These are phyloP conservation scores for Syngnathus scovelli DNA, from an alignment of 2,113 vertebrate species.

Conservation along the genomic window DNA sequence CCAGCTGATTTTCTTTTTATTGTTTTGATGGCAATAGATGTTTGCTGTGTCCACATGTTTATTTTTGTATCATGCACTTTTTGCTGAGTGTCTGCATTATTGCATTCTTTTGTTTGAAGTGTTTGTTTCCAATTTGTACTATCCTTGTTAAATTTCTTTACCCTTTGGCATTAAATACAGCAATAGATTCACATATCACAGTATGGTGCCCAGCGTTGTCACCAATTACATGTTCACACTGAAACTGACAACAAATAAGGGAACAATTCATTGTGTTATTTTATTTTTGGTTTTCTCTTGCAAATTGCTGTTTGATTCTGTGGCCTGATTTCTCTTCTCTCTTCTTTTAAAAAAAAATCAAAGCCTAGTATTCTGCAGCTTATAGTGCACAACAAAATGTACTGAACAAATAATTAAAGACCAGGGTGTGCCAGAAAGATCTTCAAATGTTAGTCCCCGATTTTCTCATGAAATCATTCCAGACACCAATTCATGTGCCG, in stretches of 20 bases:
- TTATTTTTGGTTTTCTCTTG: neutral
- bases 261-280: slow-evolving; percentile 5
- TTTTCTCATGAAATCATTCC: neutral
- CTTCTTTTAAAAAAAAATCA: neutral
- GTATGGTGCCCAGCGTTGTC: slow-evolving; percentile 8
- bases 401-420: neutral
- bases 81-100: neutral
- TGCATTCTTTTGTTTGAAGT: neutral
- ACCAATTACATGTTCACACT: slow-evolving; percentile 5
- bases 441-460: neutral
- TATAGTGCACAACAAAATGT: neutral
- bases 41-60: neutral
- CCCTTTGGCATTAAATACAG: slow-evolving; percentile 11
- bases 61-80: neutral
- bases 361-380: neutral
- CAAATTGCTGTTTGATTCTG: neutral
- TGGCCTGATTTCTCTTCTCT: slow-evolving; percentile 5
- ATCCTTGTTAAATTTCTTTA: slow-evolving; percentile 5
- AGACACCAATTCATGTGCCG: neutral
- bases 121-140: neutral
- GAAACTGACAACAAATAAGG: slow-evolving; percentile 1
- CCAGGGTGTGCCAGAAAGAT: neutral
- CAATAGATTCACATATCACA: neutral
- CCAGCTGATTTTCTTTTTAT: neutral
- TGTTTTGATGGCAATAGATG: neutral